phyloP scores from a whole-genome alignment of 2,888 invertebrate species.

The Maniola hyperantus region DNA sequence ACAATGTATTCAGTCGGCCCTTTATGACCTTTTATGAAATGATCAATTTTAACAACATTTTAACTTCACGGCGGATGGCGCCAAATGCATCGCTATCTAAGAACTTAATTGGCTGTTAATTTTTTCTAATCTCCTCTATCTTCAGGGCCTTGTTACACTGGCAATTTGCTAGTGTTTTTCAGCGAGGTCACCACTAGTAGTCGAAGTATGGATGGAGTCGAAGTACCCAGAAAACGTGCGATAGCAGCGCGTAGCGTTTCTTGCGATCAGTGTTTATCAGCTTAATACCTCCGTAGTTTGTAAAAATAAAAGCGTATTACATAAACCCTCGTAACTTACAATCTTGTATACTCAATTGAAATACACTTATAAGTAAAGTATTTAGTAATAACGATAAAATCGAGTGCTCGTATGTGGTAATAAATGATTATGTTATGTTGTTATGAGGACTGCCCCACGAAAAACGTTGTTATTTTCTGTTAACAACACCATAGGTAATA shows the following conservation, averaged over 20 bases:
- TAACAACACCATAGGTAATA: neutral
- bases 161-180: neutral
- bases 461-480: neutral
- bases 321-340: neutral
- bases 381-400: neutral
- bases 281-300: neutral
- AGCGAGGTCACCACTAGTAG: constrained; percentile 1
- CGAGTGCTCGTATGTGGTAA: neutral
- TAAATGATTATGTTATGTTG: neutral
- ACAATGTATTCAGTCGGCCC: constrained; percentile 3
- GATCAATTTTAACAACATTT: neutral
- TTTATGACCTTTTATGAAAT: neutral
- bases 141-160: neutral
- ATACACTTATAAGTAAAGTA: too few relatives aligned
- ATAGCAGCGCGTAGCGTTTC: neutral
- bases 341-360: neutral
- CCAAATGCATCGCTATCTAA: constrained; percentile 8
- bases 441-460: neutral
- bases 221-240: too few relatives aligned
- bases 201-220: too few relatives aligned
- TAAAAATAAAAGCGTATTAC: neutral
- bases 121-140: constrained; percentile 2
- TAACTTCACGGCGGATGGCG: constrained; percentile 14
- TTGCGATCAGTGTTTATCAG: neutral
- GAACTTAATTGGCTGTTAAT: constrained; percentile 2